Evolutionary conservation across 2,888 invertebrate species (phyloP).

Genomic region (Sclerodermus sp.): DNA sequence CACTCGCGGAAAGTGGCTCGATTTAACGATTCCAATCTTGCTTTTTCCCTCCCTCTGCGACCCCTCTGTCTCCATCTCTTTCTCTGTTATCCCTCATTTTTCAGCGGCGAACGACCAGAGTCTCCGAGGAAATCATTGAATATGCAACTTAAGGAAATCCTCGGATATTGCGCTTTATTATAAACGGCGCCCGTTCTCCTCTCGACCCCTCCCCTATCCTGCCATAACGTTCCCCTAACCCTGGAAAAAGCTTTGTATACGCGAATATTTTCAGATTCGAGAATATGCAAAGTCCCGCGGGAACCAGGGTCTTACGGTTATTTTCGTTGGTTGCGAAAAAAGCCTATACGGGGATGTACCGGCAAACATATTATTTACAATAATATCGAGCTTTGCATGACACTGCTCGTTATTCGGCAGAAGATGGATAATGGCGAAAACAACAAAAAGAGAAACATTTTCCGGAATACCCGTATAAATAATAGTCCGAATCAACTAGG

Average conservation of each 20-base stretch:
- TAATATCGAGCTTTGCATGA: no score
- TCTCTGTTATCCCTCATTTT: slow-evolving; percentile 10
- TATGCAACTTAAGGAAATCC: slow-evolving; percentile 67
- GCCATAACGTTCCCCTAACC: slow-evolving; percentile 18
- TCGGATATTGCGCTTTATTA: slow-evolving; percentile 57
- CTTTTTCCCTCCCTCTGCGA: slow-evolving; percentile 19
- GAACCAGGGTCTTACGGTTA: slow-evolving; percentile 14
- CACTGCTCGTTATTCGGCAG: no score
- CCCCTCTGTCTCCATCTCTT: slow-evolving; percentile 7
- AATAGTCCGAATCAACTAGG: not conserved
- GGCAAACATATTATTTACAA: no score
- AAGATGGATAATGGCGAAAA: no score
- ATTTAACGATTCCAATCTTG: slow-evolving; percentile 48
- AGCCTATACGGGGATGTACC: no score
- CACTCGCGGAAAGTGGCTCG: slow-evolving; percentile 9
- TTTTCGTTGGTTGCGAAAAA: no score
- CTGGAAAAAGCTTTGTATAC: slow-evolving; percentile 45
- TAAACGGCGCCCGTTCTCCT: slow-evolving; percentile 37
- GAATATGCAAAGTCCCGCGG: slow-evolving; percentile 45
- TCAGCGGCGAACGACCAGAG: slow-evolving; percentile 42
- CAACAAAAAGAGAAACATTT: no score
- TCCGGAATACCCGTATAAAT: not conserved
- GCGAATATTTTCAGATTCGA: slow-evolving; percentile 54
- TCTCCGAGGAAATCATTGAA: slow-evolving; percentile 79
- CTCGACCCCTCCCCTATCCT: slow-evolving; percentile 10